Evolutionary conservation across 2,888 invertebrate species (phyloP), one percentile per base, ranked within the genome.

Genomic region (Hirtodrosophila trivittata): DNA sequence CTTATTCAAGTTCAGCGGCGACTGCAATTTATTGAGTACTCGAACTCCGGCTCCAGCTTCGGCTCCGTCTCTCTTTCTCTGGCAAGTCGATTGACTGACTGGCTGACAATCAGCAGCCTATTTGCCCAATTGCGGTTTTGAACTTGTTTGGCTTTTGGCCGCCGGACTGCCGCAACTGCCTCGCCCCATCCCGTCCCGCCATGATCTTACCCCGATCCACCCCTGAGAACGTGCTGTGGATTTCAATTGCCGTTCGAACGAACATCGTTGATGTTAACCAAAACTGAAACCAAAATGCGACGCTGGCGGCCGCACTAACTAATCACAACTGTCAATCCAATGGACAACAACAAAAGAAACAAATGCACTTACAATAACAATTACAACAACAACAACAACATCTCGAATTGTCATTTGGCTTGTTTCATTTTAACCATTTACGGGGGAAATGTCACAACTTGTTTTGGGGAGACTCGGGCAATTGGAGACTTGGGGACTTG

Each of bases 111-210:
- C 42, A 45, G 56, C 73, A 76, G 75, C 84, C 83, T 73, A 83
- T 76, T 87, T 87, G 81, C 81, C 88, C 86, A 87, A 87, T 87
- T 86, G 87, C 68, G 88, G 87, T 77, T 87, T 78, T 75, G 69
- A 80, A 84, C 77, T 87, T 87, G 87, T 86, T 86, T 70, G 69
- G 70, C 69, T 77, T 72, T 76, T 75, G 68, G 73, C 56, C 64
- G 54, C 32, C 35, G 59, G 45, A 56, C 66, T 37, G 25, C 38
- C n/a, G n/a, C 25, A 56, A 45, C 39, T 35, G 37, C 47, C 39
- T 37, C 35, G 28, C 37, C 32, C 39, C 51, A 30, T 5, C 28
- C 14, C 18, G 1, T 5, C 1, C 45, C 25, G 6, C 12, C 1
- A 35, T 35, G 35, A 30, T 8, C 30, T 30, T 8, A 12, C 35